These are phyloP conservation scores for Chaetorhynchus papuensis DNA, from an alignment of 2,113 vertebrate genomes.

Conservation along the genomic window DNA sequence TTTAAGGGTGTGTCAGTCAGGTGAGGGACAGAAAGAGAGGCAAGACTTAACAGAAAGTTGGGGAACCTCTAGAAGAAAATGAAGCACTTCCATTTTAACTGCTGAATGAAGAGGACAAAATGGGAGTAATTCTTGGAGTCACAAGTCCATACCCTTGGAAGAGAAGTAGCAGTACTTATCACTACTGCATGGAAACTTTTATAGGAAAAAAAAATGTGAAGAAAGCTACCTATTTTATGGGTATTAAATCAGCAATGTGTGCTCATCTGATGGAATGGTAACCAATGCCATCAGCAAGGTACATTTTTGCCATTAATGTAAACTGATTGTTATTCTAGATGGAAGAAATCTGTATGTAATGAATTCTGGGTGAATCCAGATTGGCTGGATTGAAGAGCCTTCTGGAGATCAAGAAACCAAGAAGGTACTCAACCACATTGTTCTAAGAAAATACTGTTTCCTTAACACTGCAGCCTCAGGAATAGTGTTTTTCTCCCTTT, in stretches of 20 bases:
- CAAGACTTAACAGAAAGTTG: background rate
- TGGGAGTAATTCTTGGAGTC: background rate
- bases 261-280: background rate
- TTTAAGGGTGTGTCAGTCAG: background rate
- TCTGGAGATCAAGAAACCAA: background rate
- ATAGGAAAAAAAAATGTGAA: background rate
- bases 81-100: background rate
- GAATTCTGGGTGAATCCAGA: background rate
- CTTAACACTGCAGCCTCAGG: background rate
- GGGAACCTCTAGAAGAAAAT: background rate
- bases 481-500: background rate
- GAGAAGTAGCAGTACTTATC: background rate
- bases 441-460: background rate
- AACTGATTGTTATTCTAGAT: background rate
- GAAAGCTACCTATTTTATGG: background rate
- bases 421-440: background rate
- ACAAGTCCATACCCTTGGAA: background rate
- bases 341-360: background rate
- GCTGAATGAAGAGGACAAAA: background rate
- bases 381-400: background rate
- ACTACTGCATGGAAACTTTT: background rate
- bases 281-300: background rate
- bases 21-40: background rate
- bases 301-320: background rate
- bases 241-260: background rate